phyloP scores from a whole-genome alignment of 2,888 invertebrate genomes.

The Epinotia brunnichana region DNA sequence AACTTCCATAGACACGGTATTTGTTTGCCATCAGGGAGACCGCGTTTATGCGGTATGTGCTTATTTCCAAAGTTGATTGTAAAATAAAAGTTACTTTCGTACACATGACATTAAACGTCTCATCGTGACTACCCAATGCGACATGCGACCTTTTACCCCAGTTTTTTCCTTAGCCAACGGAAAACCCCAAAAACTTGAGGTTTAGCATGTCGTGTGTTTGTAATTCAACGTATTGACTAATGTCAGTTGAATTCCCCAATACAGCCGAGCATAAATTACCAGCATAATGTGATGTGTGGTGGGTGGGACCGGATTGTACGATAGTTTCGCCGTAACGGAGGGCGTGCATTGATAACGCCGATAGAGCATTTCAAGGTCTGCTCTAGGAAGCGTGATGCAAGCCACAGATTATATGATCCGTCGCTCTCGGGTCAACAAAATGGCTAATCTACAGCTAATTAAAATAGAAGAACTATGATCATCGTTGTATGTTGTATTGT shows the following conservation, averaged over 20 bases:
- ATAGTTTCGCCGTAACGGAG: conserved; percentile 6
- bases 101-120: neutral
- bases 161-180: conserved; percentile 5
- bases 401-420: neutral
- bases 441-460: neutral
- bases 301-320: conserved; percentile 7
- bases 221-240: neutral
- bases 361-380: conserved; percentile 25
- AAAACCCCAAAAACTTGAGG: neutral
- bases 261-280: conserved; percentile 8
- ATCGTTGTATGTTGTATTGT: no score
- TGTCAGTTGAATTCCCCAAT: neutral
- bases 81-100: neutral
- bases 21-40: no score
- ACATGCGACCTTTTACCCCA: neutral
- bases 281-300: conserved; percentile 8
- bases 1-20: no score
- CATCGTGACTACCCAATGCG: neutral
- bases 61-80: no score
- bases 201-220: neutral
- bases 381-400: conserved; percentile 14
- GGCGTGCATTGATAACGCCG: conserved; percentile 26
- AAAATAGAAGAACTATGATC: neutral
- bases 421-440: neutral
- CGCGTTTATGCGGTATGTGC: no score